Evolutionary conservation across 2,888 invertebrate species (phyloP).

Genomic region (Oxyteleia sp.): DNA sequence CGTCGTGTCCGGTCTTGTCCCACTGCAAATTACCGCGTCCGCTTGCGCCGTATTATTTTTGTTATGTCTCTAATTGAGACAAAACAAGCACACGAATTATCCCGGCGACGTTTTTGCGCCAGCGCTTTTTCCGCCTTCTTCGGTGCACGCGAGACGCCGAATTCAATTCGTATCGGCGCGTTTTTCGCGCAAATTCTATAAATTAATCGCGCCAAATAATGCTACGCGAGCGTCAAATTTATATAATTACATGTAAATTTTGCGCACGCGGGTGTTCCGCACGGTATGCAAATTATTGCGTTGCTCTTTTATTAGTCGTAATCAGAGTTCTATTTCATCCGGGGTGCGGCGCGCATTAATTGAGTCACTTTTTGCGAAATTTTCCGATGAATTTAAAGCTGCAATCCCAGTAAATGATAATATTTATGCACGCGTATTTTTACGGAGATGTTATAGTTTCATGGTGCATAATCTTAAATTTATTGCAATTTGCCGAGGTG

Average conservation of each 20-base stretch:
- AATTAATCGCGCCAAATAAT: conserved; percentile 53
- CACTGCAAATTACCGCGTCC: conserved; percentile 72
- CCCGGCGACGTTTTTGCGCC: neutral
- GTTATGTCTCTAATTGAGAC: conserved; percentile 60
- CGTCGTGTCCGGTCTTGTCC: conserved; percentile 46
- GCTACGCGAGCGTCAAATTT: conserved; percentile 30
- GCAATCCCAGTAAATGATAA: conserved; percentile 57
- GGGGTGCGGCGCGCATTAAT: conserved; percentile 51
- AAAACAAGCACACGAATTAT: conserved; percentile 25
- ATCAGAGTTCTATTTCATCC: conserved; percentile 53
- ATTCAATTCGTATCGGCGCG: neutral
- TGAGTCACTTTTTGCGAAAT: conserved; percentile 56
- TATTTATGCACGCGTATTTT: conserved; percentile 70
- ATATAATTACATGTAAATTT: conserved; percentile 60
- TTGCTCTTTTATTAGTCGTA: conserved; percentile 60
- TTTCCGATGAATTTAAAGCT: conserved; percentile 62
- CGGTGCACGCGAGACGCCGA: neutral
- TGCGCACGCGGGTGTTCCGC: conserved; percentile 11
- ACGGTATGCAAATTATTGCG: conserved; percentile 45
- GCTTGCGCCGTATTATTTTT: conserved; percentile 66
- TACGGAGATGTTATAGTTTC: conserved; percentile 65
- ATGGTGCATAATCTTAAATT: conserved; percentile 64
- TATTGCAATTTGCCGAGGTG: conserved; percentile 69
- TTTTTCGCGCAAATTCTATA: conserved; percentile 42
- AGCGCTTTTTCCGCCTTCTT: neutral